Conservation (phyloP, 1,140 invertebrate species). For the Spodoptera frugiperda region DNA sequence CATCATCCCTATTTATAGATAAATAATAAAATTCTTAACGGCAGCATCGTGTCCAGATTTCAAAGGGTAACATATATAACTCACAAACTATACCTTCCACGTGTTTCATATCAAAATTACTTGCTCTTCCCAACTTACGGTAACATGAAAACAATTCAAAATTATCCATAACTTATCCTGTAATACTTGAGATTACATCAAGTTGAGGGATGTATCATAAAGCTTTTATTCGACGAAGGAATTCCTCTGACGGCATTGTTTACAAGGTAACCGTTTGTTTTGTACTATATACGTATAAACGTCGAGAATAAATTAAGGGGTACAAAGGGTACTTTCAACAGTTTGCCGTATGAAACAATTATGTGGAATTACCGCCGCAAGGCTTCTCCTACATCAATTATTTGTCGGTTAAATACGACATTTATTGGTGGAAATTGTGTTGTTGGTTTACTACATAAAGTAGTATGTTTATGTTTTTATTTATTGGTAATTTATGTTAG, state of each 20-base stretch:
- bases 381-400: slow-evolving; percentile 6
- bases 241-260: slow-evolving; percentile 53
- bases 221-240: slow-evolving; percentile 50
- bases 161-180: slow-evolving; percentile 32
- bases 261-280: slow-evolving; percentile 53
- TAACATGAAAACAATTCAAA: slow-evolving; percentile 24
- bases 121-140: slow-evolving; percentile 1
- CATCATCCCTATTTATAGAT: no score
- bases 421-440: not conserved
- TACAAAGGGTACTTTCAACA: slow-evolving; percentile 32
- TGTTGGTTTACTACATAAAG: not conserved
- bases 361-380: slow-evolving; percentile 1
- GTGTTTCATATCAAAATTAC: slow-evolving; percentile 3
- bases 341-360: slow-evolving; percentile 45
- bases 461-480: no score
- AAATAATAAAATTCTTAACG: no score
- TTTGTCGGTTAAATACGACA: not conserved
- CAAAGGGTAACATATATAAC: not conserved
- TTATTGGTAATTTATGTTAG: no score
- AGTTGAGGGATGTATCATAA: slow-evolving; percentile 45
- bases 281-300: slow-evolving; percentile 44
- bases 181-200: slow-evolving; percentile 44
- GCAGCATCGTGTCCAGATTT: no score
- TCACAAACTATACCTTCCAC: not conserved
- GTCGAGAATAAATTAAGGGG: slow-evolving; percentile 50